Evolutionary conservation across 2,797 vertebrate species (phyloP), one percentile per base, ranked within the genome.

Genomic region (Rhynchotus rufescens): DNA sequence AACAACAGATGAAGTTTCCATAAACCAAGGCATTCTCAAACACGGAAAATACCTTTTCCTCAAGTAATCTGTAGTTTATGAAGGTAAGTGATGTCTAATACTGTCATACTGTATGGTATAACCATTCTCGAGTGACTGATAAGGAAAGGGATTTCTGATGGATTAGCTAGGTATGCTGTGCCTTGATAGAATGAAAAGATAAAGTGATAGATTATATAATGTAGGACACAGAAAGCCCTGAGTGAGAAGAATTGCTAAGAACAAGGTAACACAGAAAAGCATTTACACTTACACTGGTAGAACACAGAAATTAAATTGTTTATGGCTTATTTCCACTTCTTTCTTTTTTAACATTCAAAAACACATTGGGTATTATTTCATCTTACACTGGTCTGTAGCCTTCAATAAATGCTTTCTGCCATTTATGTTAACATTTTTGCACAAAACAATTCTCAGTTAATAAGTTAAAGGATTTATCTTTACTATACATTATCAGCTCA

Each of bases 91-190:
- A 94, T 96, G 94, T 89, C 95, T 94, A 93, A 93, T 77, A 71
- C 80, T 95, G 89, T 93, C 93, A 96, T 60, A 92, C 44, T 82
- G 84, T 71, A 93, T 44, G 90, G 91, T 91, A 79, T 91, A 94
- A 93, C 86, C 86, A 92, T 95, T 96, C 93, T 68, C 78, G 82
- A 96, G 93, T 72, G 79, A 92, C 94, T 96, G 96, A 97, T 95
- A 96, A 95, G 92, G 84, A 93, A 95, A 90, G 71, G 96, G 95
- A 95, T 96, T 97, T 96, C 93, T 95, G 91, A 96, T 96, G 95
- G 96, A 97, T 96, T 96, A 96, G 93, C 91, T 84, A 94, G 88
- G 91, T 96, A 95, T 94, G 94, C 79, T 95, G 80, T 86, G 92
- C 81, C 93, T 80, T 82, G 95, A 96, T 93, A 93, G 88, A 96